Evolutionary conservation across 2,113 vertebrate species (phyloP), one percentile per base, ranked within the genome.

Genomic region (Machaerirhynchus nigripectus): DNA sequence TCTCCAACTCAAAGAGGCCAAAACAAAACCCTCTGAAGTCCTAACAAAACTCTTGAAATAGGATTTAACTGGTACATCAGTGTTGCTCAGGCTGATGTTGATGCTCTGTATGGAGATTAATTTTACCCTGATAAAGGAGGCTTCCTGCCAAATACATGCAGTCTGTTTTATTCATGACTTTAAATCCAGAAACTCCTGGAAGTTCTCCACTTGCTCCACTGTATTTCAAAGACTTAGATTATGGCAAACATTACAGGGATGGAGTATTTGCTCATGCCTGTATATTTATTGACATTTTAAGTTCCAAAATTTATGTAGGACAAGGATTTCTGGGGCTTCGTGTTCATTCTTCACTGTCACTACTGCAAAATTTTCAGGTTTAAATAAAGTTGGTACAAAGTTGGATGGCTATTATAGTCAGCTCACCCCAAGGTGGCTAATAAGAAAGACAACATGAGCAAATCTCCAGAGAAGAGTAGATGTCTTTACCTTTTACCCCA

Each of bases 31-130:
- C n/a, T 95, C 69, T 89, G 56, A 95, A 95, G 93, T 87, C 49
- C 91, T 91, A 82, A 94, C 35, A 92, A 84, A 95, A 89, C 74
- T 94, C 93, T 91, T 87, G 77, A 95, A 95, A 95, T 70, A 87
- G 60, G 46, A 79, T 94, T 95, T 94, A 91, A 92, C 80, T 91
- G 73, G 71, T 87, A 73, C 84, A 94, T 95, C 73, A 89, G 17
- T 76, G 40, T 52, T 95, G 49, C 57, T 92, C 18, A 42, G 65
- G 31, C 73, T 82, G 44, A 92, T 84, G 64, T 61, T 84, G 71
- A 60, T 87, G 56, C 20, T 94, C 39, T 75, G 28, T 78, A 60
- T 21, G 22, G 44, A 76, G 60, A 68, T 64, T 95, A 92, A 89
- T 92, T 95, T 84, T 84, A 71, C 44, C 10, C 56, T 87, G 7